Evolutionary conservation across 2,888 invertebrate species (phyloP).

Genomic region (Miltochrista miniata): DNA sequence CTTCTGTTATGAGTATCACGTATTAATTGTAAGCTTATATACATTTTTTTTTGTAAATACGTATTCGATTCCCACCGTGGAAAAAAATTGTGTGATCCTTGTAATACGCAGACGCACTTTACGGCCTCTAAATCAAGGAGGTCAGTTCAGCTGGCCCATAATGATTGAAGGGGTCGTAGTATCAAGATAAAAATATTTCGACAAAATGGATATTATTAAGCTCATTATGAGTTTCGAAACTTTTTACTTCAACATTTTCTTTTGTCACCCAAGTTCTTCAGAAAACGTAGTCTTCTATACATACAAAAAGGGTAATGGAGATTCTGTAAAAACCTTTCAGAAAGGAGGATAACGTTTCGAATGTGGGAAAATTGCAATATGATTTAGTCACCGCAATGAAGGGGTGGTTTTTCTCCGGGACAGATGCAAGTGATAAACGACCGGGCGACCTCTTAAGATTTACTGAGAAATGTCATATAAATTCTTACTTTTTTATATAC

Average conservation of each 20-base stretch:
- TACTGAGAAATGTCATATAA: slow-evolving; percentile 37
- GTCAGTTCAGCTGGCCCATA: too few species aligned
- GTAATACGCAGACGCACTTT: too few species aligned
- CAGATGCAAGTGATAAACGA: slow-evolving; percentile 71
- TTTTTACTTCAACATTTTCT: background rate
- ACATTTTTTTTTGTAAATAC: too few species aligned
- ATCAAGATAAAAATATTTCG: too few species aligned
- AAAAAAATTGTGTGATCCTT: too few species aligned
- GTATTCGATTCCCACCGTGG: too few species aligned
- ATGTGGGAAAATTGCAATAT: slow-evolving; percentile 62
- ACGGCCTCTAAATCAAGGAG: too few species aligned
- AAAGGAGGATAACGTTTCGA: slow-evolving; percentile 40
- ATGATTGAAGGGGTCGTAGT: too few species aligned
- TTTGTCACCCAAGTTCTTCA: background rate
- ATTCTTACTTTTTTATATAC: slow-evolving; percentile 15
- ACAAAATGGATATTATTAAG: too few species aligned
- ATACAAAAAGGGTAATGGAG: slow-evolving; percentile 14
- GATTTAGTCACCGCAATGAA: slow-evolving; percentile 60
- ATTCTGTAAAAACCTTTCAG: slow-evolving; percentile 17
- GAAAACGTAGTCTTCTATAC: background rate
- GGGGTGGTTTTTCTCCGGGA: slow-evolving; percentile 45
- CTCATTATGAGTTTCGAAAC: too few species aligned
- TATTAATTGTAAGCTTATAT: too few species aligned
- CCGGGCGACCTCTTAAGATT: slow-evolving; percentile 48
- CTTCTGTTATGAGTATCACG: too few species aligned